Conservation (phyloP, 2,797 vertebrate genomes). For the Perodicticus potto region DNA sequence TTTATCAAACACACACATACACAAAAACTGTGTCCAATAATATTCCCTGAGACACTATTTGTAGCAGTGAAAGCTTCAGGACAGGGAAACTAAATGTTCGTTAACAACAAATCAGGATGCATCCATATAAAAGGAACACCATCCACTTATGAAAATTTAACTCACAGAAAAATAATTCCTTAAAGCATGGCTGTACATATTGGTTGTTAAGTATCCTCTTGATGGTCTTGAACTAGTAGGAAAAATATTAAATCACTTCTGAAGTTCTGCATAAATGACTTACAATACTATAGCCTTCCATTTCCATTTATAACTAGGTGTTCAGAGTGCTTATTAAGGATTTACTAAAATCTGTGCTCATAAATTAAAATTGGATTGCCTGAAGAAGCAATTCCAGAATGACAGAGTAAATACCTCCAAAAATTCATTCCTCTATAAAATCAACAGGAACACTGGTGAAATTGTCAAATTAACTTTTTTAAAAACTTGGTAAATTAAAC, state of each 20-base stretch:
- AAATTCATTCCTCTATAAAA: conserved; percentile 52
- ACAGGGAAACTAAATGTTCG: neutral
- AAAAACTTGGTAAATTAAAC: conserved; percentile 1
- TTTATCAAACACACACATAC: neutral
- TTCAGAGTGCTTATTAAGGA: conserved; percentile 35
- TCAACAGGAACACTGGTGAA: conserved; percentile 2
- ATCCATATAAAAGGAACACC: neutral
- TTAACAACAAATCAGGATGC: conserved; percentile 1
- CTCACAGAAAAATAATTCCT: conserved; percentile 36
- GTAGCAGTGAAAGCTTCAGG: neutral
- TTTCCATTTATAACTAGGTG: conserved; percentile 43
- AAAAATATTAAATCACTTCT: neutral
- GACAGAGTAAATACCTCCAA: neutral
- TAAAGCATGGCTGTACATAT: neutral
- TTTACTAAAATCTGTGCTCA: conserved; percentile 39
- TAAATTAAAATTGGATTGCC: conserved; percentile 31
- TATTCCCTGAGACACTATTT: neutral
- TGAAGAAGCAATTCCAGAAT: conserved; percentile 58
- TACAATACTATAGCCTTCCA: neutral
- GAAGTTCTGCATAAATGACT: neutral
- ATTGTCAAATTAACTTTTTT: conserved; percentile 39
- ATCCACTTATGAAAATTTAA: conserved; percentile 17
- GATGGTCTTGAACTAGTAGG: neutral
- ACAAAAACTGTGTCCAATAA: conserved; percentile 3
- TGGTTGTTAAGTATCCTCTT: conserved; percentile 31